Conservation (phyloP, 1,140 invertebrate genomes). For the Pseudomyrmex sp. region DNA sequence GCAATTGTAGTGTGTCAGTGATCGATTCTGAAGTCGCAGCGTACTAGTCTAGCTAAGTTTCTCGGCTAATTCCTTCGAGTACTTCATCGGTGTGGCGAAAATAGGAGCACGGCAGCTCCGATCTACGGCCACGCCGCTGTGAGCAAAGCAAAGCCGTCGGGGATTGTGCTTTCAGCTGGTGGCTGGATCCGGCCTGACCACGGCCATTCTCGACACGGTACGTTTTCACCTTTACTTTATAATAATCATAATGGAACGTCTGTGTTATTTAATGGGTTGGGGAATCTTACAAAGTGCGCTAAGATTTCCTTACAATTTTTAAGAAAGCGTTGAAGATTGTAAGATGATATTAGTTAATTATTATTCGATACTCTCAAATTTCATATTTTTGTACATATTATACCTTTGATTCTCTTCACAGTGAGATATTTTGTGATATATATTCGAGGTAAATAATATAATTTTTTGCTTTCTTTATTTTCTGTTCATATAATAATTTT, state of each 20-base stretch:
- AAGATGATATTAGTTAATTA: background rate
- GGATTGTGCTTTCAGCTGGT: constrained; percentile 82
- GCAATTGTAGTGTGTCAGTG: constrained; percentile 68
- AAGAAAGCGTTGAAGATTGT: no score
- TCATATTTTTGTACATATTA: no score
- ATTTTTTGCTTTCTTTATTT: background rate
- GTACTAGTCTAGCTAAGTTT: background rate
- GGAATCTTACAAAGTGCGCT: background rate
- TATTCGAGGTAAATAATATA: no score
- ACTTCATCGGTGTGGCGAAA: constrained; percentile 11
- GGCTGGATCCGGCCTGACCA: constrained; percentile 85
- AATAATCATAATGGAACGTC: background rate
- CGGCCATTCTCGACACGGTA: constrained; percentile 86
- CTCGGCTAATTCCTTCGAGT: background rate
- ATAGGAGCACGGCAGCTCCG: constrained; percentile 26
- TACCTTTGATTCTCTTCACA: no score
- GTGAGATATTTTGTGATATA: no score
- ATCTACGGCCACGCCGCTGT: constrained; percentile 47
- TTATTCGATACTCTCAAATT: no score
- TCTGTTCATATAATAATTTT: background rate
- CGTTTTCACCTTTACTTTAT: constrained; percentile 65
- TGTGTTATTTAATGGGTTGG: background rate
- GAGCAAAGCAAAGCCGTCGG: constrained; percentile 68
- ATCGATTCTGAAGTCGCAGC: constrained; percentile 15
- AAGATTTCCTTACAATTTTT: no score